Percentiles rank a stretch among this genome's conserved stretches.
Conservation (phyloP, 2,113 vertebrate genomes). For the Antechinus flavipes region DNA sequence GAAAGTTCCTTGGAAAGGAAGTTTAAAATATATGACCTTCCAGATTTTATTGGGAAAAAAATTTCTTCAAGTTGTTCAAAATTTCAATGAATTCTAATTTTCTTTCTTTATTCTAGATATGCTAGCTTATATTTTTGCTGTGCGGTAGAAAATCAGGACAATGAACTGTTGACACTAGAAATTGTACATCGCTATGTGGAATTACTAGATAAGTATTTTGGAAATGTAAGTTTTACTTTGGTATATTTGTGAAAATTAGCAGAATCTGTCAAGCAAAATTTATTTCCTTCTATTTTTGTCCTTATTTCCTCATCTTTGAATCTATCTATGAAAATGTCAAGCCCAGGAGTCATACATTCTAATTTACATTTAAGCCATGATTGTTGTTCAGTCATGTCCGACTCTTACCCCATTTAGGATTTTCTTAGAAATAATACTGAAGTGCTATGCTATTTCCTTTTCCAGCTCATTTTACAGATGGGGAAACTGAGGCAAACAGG, state of each 20-base stretch:
- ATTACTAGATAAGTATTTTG: constrained; percentile 96
- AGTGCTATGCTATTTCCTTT: background rate
- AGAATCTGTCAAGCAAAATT: background rate
- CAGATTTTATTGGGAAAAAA: background rate
- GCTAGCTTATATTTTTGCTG: constrained; percentile 96
- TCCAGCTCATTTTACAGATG: background rate
- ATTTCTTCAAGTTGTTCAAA: constrained; percentile 1
- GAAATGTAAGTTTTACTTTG: constrained; percentile 89
- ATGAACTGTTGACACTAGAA: constrained; percentile 94
- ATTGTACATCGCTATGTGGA: constrained; percentile 95
- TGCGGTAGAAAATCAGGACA: constrained; percentile 92
- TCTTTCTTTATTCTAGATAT: constrained; percentile 86
- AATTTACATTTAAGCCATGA: background rate
- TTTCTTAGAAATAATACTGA: background rate
- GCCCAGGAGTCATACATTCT: background rate
- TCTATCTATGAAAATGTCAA: background rate
- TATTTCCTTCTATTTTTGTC: background rate
- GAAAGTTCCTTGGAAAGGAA: background rate
- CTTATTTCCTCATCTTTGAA: background rate
- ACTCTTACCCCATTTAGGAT: background rate
- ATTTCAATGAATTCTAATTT: constrained; percentile 33
- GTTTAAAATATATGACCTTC: background rate
- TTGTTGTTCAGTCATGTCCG: background rate
- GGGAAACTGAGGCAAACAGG: background rate
- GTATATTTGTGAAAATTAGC: background rate